Base-by-base conservation (phyloP, 2,797 vertebrate species). In the Chelmon rostratus region DNA sequence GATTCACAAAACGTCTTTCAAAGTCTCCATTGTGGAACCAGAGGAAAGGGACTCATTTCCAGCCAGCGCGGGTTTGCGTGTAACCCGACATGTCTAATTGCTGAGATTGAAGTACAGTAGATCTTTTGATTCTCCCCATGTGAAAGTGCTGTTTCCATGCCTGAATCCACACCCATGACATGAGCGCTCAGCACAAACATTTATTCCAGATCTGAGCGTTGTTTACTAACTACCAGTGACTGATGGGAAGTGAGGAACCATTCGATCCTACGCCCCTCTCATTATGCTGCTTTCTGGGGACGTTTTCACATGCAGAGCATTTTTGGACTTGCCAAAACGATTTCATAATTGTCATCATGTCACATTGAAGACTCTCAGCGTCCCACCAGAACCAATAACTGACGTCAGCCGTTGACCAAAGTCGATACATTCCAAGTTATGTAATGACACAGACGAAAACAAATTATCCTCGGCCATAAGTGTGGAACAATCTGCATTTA, bases 161-260 rank as follows among this genome's bases (percentile, higher is more conserved):
- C 71, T 61, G 50, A 57, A 73, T 76, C 84, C 67, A 70, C 82
- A 77, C 78, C 83, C 79, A 12, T 37, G 84, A 87, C 88, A 86
- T 56, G 13, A 76, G 64, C 75, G 1, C 67, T 82, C 78, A 54
- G 76, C 79, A 54, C 82, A 88, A 90, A 88, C 88, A 88, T 92
- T 90, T 88, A 91, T 79, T 75, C 68, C 89, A 81, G 52, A 85
- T 79, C 71, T 77, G 71, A 23, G 77, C 16, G 49, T 86, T 91
- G 91, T 94, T 93, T 93, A 93, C 90, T 92, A 93, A 88, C 88
- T 66, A 49, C 58, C 77, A 84, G 66, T 79, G 89, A 90, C 84
- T 73, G 83, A 90, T 92, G 86, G 81, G 87, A 83, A 47, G 61
- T 4, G 74, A 79, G 68, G 44, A 83, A 57, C 65, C 66, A 25